Conservation (phyloP, 2,888 invertebrate species). For the Drosophila picticornis region DNA sequence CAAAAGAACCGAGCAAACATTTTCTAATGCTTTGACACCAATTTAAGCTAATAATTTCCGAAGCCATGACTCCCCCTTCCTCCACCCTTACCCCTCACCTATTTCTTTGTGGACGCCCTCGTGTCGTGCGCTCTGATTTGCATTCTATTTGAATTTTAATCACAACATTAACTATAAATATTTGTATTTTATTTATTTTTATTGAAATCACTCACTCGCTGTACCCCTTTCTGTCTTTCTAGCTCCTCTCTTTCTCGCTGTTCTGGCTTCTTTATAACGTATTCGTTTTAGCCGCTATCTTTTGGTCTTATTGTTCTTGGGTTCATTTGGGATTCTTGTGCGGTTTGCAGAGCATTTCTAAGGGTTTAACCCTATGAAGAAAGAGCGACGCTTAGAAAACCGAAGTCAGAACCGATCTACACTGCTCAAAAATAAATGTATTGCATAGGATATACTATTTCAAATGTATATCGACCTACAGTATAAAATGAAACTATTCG, state of each 20-base stretch:
- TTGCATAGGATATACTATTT: background rate
- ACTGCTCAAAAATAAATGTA: conserved; percentile 14
- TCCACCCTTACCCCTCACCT: background rate
- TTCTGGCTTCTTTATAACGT: conserved; percentile 16
- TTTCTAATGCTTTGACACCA: conserved; percentile 73
- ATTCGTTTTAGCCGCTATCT: conserved; percentile 44
- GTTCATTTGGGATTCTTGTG: conserved; percentile 30
- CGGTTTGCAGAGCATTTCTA: conserved; percentile 65
- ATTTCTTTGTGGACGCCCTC: conserved; percentile 23
- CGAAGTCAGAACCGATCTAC: conserved; percentile 7
- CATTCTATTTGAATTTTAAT: conserved; percentile 79
- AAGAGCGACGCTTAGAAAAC: conserved; percentile 8
- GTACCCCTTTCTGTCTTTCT: background rate
- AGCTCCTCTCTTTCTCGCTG: conserved; percentile 4
- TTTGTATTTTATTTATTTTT: conserved; percentile 60
- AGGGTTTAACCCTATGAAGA: conserved; percentile 57
- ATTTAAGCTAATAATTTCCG: conserved; percentile 78
- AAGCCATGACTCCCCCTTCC: conserved; percentile 19
- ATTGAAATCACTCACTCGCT: conserved; percentile 33
- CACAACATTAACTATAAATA: conserved; percentile 73
- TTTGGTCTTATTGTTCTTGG: conserved; percentile 43
- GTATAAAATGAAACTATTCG: background rate
- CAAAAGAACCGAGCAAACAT: conserved; percentile 34
- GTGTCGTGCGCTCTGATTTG: conserved; percentile 68
- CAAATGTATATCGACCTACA: background rate